Percentiles rank a stretch among this genome's conserved stretches.
Conservation (phyloP, 1,140 invertebrate species). For the Nasonia giraulti region DNA sequence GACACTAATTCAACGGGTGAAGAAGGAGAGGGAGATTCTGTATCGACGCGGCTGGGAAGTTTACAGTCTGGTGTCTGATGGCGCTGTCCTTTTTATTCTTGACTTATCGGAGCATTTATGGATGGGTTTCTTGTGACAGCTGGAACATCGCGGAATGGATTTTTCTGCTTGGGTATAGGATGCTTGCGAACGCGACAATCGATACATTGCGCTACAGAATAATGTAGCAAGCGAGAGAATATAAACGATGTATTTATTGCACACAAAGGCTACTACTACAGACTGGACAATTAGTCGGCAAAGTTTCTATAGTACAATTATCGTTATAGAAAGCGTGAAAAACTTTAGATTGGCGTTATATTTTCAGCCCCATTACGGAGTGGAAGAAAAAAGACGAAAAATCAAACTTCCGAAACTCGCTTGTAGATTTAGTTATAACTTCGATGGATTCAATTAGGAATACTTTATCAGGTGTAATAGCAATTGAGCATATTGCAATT, state of each 20-base stretch:
- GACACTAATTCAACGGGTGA: not conserved
- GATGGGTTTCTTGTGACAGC: not conserved
- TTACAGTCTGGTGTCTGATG: no score
- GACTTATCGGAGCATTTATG: not conserved
- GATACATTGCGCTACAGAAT: no score
- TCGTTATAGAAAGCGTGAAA: not conserved
- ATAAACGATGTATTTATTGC: no score
- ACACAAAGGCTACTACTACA: not conserved
- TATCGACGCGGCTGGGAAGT: not conserved
- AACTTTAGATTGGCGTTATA: slow-evolving; percentile 1
- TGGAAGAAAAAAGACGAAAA: not conserved
- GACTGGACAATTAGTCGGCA: not conserved
- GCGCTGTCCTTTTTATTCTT: not conserved
- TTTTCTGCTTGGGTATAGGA: no score
- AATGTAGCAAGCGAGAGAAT: no score
- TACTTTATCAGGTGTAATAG: not conserved
- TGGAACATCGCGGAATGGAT: no score
- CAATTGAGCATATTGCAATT: no score
- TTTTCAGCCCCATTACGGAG: not conserved
- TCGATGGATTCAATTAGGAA: not conserved
- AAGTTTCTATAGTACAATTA: not conserved
- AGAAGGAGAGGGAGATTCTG: not conserved
- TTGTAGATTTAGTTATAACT: not conserved
- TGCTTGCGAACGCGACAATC: no score
- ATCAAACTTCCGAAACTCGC: not conserved